Conservation (phyloP, 1,140 invertebrate species). For the Parasteatoda tepidariorum region DNA sequence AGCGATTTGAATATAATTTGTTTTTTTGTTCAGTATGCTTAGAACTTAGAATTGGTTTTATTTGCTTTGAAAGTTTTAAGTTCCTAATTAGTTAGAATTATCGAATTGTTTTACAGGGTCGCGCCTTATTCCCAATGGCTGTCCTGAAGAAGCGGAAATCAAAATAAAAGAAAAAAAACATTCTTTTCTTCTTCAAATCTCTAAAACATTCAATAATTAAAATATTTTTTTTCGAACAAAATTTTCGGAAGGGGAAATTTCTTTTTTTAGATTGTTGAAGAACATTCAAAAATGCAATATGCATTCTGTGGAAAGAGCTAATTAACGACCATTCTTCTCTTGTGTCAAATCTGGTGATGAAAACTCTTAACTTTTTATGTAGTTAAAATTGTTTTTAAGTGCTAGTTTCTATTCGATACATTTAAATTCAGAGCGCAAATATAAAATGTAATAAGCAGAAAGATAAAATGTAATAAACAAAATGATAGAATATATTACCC, state of each 20-base stretch:
- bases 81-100: slow-evolving; percentile 52
- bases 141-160: slow-evolving; percentile 13
- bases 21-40: slow-evolving; percentile 2
- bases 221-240: slow-evolving; percentile 21
- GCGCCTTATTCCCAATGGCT: slow-evolving; percentile 22
- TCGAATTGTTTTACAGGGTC: slow-evolving; percentile 37
- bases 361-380: background rate
- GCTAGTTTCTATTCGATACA: background rate
- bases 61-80: slow-evolving; percentile 45
- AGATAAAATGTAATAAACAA: background rate
- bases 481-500: too few relatives aligned
- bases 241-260: background rate
- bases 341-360: background rate
- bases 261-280: slow-evolving; percentile 6
- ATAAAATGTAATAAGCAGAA: background rate
- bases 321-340: slow-evolving; percentile 47
- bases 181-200: slow-evolving; percentile 41
- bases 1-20: slow-evolving; percentile 21
- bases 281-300: background rate
- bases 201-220: slow-evolving; percentile 45
- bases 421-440: background rate
- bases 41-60: slow-evolving; percentile 8
- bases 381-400: background rate
- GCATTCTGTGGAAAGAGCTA: slow-evolving; percentile 29
- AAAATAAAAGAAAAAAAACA: too few relatives aligned